Conservation (phyloP, 2,113 vertebrate species). For the Nanorana parkeri region DNA sequence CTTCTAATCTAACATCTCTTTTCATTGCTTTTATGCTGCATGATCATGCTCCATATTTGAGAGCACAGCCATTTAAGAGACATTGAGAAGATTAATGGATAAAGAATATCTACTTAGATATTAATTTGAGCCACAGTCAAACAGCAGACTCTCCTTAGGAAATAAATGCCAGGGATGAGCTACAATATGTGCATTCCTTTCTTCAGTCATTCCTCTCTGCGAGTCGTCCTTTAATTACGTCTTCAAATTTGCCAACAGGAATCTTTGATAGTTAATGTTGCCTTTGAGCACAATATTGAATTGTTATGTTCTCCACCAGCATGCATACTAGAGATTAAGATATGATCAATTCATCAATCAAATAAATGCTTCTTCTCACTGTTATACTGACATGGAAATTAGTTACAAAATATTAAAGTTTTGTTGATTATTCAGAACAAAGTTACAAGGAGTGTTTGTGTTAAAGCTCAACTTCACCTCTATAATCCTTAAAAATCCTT, state of each 20-base stretch:
- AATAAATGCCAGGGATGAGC: conserved; percentile 51
- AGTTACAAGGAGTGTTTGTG: no score
- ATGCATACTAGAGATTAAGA: conserved; percentile 18
- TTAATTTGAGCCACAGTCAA: conserved; percentile 35
- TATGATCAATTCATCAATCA: conserved; percentile 44
- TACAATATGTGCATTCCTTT: conserved; percentile 34
- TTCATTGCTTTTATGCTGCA: conserved; percentile 3
- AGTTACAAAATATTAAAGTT: conserved; percentile 33
- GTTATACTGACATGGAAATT: background rate
- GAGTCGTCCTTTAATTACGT: conserved; percentile 57
- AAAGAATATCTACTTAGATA: conserved; percentile 28
- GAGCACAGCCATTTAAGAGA: conserved; percentile 23
- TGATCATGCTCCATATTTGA: conserved; percentile 1
- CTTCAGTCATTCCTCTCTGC: conserved; percentile 49
- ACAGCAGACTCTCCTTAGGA: conserved; percentile 25
- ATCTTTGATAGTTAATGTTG: conserved; percentile 31
- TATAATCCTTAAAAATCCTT: no score
- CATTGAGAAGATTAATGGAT: conserved; percentile 40
- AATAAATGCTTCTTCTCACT: conserved; percentile 27
- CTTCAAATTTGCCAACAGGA: conserved; percentile 48
- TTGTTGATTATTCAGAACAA: background rate
- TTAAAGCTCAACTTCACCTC: no score
- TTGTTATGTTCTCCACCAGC: conserved; percentile 14
- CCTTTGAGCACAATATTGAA: conserved; percentile 40
- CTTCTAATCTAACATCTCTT: conserved; percentile 25